Percentiles rank a stretch among this genome's conserved stretches.
These are phyloP conservation scores for Caenorhabditis parvicauda DNA, from an alignment of 2,888 invertebrate species.

Conservation along the genomic window DNA sequence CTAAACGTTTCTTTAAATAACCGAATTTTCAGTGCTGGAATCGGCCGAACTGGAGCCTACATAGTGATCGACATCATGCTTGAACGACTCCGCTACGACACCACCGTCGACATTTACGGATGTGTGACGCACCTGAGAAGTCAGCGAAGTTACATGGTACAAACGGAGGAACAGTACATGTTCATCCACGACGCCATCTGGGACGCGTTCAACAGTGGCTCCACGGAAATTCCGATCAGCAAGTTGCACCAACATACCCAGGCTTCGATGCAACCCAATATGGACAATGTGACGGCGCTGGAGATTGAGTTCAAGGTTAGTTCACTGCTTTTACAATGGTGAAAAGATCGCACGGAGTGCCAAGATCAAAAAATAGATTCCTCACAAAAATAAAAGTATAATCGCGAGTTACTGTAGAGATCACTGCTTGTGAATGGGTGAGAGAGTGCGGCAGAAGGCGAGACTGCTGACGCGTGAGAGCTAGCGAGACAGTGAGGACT, in stretches of 20 bases:
- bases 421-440: no score
- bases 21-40: constrained; percentile 72
- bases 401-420: no score
- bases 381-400: no score
- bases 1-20: background rate
- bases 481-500: no score
- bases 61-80: constrained; percentile 99
- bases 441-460: no score
- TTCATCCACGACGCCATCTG: constrained; percentile 97
- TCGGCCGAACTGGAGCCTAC: constrained; percentile 92
- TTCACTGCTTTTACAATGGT: no score
- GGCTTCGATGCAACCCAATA: constrained; percentile 86
- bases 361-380: no score
- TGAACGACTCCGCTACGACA: constrained; percentile 92
- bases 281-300: constrained; percentile 63
- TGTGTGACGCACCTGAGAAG: constrained; percentile 96
- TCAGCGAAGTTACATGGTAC: constrained; percentile 98
- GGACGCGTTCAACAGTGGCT: constrained; percentile 93
- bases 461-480: no score
- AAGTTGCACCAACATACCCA: constrained; percentile 92
- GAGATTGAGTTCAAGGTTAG: constrained; percentile 35
- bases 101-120: constrained; percentile 96
- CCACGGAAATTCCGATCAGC: constrained; percentile 85
- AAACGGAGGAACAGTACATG: constrained; percentile 77
- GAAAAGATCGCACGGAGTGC: no score